Percentiles rank a stretch among this genome's conserved stretches.
Conservation (phyloP, 1,140 invertebrate species). For the Lanistes nyassanus region DNA sequence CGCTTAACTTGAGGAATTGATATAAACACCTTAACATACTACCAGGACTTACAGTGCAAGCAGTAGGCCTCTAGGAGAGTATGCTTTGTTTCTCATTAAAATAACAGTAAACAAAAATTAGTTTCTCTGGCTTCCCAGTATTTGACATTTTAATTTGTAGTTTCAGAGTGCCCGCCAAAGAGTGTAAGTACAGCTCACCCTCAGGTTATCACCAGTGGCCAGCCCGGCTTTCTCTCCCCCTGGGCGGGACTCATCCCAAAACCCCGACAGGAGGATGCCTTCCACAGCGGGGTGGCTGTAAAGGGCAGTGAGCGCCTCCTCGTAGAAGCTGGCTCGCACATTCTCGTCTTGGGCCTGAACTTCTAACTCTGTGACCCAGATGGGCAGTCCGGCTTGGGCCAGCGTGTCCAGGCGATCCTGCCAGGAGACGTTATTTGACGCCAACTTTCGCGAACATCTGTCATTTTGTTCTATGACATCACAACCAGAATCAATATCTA, state of each 20-base stretch:
- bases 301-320: conserved; percentile 37
- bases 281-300: conserved; percentile 53
- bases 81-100: too few species aligned
- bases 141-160: too few species aligned
- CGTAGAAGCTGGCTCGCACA: conserved; percentile 26
- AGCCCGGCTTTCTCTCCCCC: neutral
- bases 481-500: neutral
- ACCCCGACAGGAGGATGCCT: conserved; percentile 55
- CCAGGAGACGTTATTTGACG: neutral
- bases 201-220: neutral
- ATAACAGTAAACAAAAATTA: too few species aligned
- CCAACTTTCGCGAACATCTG: neutral
- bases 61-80: too few species aligned
- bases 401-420: conserved; percentile 43
- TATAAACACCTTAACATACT: too few species aligned
- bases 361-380: conserved; percentile 47
- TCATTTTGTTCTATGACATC: neutral
- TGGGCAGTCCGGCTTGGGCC: conserved; percentile 44
- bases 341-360: conserved; percentile 19
- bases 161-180: too few species aligned
- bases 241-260: conserved; percentile 40
- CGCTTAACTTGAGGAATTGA: too few species aligned
- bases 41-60: too few species aligned
- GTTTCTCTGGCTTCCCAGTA: too few species aligned
- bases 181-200: neutral